These are phyloP conservation scores for Hipposideros armiger DNA, from an alignment of 2,113 vertebrate species.

Conservation along the genomic window DNA sequence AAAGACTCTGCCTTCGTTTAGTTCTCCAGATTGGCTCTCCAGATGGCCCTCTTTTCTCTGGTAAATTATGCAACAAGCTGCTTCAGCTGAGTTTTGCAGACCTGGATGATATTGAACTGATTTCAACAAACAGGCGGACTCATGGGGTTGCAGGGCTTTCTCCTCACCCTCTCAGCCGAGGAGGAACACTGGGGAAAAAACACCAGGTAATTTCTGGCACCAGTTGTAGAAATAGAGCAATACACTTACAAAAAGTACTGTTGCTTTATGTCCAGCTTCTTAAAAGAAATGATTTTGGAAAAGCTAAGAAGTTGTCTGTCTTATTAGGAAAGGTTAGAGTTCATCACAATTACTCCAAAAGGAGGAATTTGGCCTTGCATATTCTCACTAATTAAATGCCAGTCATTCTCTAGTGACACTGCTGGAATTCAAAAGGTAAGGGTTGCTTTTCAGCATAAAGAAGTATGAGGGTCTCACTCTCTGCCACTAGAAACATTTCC, in stretches of 20 bases:
- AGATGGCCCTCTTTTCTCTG: constrained; percentile 84
- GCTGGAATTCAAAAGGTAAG: background rate
- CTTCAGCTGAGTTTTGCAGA: constrained; percentile 84
- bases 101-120: constrained; percentile 85
- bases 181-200: constrained; percentile 31
- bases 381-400: constrained; percentile 11
- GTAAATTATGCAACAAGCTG: constrained; percentile 85
- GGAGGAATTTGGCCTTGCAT: background rate
- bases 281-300: constrained; percentile 49
- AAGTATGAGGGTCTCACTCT: constrained; percentile 58
- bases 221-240: background rate
- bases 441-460: constrained; percentile 43
- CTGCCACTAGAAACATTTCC: constrained; percentile 62
- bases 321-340: constrained; percentile 56
- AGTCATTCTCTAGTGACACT: background rate
- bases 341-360: background rate
- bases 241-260: background rate
- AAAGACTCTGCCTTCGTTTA: constrained; percentile 75
- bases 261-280: constrained; percentile 1
- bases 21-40: constrained; percentile 83
- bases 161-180: constrained; percentile 60
- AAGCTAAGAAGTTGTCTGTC: background rate
- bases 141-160: constrained; percentile 73
- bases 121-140: constrained; percentile 81
- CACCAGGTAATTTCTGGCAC: background rate